A percentile compares a stretch with the other conserved stretches of the same genome.
Evolutionary conservation across 2,888 invertebrate genomes (phyloP).

Genomic region (Polymixis flavicincta): DNA sequence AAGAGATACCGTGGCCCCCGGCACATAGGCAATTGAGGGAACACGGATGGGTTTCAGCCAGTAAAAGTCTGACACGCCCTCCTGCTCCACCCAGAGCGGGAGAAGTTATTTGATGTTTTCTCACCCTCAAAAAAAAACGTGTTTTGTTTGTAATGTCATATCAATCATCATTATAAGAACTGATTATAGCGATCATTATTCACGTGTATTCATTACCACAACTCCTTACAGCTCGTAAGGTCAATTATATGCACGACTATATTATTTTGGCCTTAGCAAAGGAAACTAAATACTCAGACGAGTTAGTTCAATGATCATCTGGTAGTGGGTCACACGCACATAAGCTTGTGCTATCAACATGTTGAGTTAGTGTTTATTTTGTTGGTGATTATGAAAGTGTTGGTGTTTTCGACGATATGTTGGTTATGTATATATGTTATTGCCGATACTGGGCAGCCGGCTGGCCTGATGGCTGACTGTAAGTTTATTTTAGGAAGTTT

Average conservation of each 20-base stretch:
- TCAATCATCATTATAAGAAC: neutral
- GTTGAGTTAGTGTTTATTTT: conserved; percentile 35
- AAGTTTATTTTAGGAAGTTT: conserved; percentile 61
- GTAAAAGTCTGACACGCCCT: too few relatives aligned
- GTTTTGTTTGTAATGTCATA: conserved; percentile 2
- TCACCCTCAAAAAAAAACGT: too few relatives aligned
- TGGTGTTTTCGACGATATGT: conserved; percentile 56
- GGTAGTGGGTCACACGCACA: conserved; percentile 69
- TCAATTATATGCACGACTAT: conserved; percentile 62
- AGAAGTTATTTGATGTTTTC: too few relatives aligned
- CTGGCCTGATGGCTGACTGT: conserved; percentile 84
- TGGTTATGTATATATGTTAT: conserved; percentile 62
- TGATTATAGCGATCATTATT: conserved; percentile 19
- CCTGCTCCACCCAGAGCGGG: too few relatives aligned
- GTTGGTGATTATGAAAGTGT: conserved; percentile 36
- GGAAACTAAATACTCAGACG: conserved; percentile 72
- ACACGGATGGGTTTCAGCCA: too few relatives aligned
- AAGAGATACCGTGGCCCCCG: too few relatives aligned
- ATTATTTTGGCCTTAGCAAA: conserved; percentile 69
- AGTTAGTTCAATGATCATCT: conserved; percentile 72
- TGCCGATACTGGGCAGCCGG: conserved; percentile 77
- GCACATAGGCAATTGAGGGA: too few relatives aligned
- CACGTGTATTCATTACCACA: conserved; percentile 31
- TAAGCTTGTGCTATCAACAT: conserved; percentile 22
- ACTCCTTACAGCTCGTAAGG: conserved; percentile 37